Conservation (phyloP, 2,797 vertebrate species). For the Adrianichthys oophorus region DNA sequence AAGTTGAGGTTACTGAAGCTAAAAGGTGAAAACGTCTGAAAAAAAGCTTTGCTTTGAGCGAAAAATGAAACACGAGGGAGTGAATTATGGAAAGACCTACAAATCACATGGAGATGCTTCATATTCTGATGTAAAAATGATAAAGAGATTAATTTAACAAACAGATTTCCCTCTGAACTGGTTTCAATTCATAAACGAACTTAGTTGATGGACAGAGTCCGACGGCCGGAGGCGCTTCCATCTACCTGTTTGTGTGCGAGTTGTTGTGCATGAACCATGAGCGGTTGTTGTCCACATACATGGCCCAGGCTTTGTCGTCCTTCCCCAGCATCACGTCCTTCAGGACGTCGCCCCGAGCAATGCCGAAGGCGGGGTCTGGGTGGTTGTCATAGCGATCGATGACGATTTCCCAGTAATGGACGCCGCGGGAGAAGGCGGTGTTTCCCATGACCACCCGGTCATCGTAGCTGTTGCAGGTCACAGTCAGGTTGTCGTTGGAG, state of each 20-base stretch:
- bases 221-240: neutral
- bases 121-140: too few species aligned
- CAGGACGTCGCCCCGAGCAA: slow-evolving; percentile 90
- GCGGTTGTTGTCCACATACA: slow-evolving; percentile 99
- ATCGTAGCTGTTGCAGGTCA: slow-evolving; percentile 97
- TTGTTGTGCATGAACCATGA: slow-evolving; percentile 99
- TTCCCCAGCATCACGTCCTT: slow-evolving; percentile 98
- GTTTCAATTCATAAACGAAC: too few species aligned
- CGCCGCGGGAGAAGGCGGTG: slow-evolving; percentile 91
- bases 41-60: too few species aligned
- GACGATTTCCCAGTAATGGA: slow-evolving; percentile 97
- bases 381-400: slow-evolving; percentile 98
- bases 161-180: too few species aligned
- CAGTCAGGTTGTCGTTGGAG: slow-evolving; percentile 97
- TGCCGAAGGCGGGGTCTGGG: slow-evolving; percentile 94
- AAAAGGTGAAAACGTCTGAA: too few species aligned
- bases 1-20: too few species aligned
- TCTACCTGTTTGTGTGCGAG: slow-evolving; percentile 96
- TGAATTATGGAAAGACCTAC: too few species aligned
- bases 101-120: too few species aligned
- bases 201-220: too few species aligned
- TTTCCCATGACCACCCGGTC: slow-evolving; percentile 95
- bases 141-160: too few species aligned
- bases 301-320: slow-evolving; percentile 98
- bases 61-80: too few species aligned